phyloP scores from a whole-genome alignment of 2,888 invertebrate species.

The Synanthedon vespiformis region DNA sequence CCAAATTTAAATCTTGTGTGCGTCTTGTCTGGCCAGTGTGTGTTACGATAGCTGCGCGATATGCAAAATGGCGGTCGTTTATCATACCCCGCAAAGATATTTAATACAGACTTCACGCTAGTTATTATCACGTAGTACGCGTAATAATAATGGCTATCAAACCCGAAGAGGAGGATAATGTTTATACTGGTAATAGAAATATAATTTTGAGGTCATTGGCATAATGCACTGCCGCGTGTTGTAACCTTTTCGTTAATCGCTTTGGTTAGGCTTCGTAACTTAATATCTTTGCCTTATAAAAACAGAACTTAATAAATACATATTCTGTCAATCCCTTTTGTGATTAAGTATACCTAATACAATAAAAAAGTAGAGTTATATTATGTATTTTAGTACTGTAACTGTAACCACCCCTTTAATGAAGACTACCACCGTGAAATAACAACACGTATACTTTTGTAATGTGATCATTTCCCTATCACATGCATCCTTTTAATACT shows the following conservation, averaged over 20 bases:
- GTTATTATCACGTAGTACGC: constrained; percentile 8
- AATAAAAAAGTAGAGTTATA: no score
- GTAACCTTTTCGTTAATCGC: not conserved
- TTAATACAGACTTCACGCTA: not conserved
- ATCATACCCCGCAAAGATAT: constrained; percentile 9
- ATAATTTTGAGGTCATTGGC: not conserved
- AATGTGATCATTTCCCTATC: no score
- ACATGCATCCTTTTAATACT: no score
- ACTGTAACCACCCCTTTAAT: no score
- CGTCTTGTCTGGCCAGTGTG: not conserved
- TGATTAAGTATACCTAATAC: no score
- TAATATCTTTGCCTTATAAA: no score
- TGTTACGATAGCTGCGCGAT: constrained; percentile 8
- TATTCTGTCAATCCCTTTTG: no score
- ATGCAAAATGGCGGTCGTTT: constrained; percentile 24
- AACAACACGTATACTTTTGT: no score
- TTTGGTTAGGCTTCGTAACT: no score
- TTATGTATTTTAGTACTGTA: no score
- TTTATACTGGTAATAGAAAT: not conserved
- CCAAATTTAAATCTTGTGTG: not conserved
- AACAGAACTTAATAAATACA: no score
- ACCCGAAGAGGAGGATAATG: not conserved
- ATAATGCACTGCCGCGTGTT: not conserved
- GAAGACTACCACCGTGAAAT: no score
- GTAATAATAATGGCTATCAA: constrained; percentile 4